These are phyloP conservation scores for Lepus timidus DNA, from an alignment of 2,113 vertebrate species.

Conservation along the genomic window DNA sequence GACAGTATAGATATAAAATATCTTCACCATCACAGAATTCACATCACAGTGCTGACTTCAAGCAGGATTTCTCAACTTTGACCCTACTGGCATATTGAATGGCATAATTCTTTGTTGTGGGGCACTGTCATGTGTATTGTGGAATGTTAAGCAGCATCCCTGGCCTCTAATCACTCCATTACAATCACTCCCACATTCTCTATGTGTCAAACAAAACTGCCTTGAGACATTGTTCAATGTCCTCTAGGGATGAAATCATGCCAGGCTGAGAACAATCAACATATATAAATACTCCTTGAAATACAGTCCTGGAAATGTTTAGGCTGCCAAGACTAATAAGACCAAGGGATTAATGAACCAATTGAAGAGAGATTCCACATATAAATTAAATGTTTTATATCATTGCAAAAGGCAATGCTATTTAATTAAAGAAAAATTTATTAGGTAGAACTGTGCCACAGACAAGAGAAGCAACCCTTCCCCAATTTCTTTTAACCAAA, in stretches of 20 bases:
- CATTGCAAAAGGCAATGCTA: neutral
- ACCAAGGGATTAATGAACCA: neutral
- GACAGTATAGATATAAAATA: neutral
- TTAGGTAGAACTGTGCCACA: slow-evolving; percentile 9
- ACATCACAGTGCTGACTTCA: neutral
- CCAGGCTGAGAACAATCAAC: neutral
- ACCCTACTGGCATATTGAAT: neutral
- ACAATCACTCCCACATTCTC: neutral
- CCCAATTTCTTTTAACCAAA: neutral
- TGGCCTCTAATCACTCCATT: neutral
- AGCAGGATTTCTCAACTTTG: neutral
- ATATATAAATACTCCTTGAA: slow-evolving; percentile 29
- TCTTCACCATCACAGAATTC: slow-evolving; percentile 39
- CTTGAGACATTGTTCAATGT: neutral
- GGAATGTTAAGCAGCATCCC: neutral
- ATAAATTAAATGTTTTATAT: neutral
- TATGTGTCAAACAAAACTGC: neutral
- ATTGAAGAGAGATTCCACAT: slow-evolving; percentile 14
- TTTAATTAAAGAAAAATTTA: neutral
- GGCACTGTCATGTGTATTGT: neutral
- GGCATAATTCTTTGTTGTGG: neutral
- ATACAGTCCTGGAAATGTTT: neutral
- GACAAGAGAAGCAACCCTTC: neutral
- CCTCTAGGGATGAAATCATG: neutral
- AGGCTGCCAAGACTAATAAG: neutral